phyloP scores from a whole-genome alignment of 2,888 invertebrate genomes.

The Pogonocherus hispidulus region DNA sequence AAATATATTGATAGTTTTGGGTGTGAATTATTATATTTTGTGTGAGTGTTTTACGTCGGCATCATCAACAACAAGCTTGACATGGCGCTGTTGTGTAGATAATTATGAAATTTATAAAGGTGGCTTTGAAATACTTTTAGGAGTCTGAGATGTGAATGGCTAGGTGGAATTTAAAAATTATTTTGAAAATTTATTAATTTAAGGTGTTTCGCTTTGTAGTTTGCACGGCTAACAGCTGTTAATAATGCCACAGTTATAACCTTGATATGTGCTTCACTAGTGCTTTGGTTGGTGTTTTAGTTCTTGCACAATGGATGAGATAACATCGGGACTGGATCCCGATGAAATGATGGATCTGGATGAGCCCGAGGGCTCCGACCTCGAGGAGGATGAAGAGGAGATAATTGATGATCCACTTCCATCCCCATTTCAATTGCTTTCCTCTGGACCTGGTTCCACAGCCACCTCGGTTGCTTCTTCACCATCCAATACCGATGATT shows the following conservation, averaged over 20 bases:
- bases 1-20: conserved; percentile 16
- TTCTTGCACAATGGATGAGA: conserved; percentile 64
- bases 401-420: conserved; percentile 71
- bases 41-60: conserved; percentile 43
- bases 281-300: conserved; percentile 41
- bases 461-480: conserved; percentile 77
- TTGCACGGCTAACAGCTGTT: neutral
- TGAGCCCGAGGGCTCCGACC: conserved; percentile 81
- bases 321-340: conserved; percentile 65
- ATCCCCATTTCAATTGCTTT: conserved; percentile 67
- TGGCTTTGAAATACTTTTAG: conserved; percentile 8
- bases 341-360: conserved; percentile 78
- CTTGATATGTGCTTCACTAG: conserved; percentile 36
- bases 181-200: neutral
- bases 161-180: neutral
- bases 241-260: conserved; percentile 34
- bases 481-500: conserved; percentile 72
- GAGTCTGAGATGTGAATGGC: neutral
- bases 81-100: conserved; percentile 56
- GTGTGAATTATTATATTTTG: conserved; percentile 31
- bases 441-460: conserved; percentile 75
- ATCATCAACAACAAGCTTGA: conserved; percentile 50
- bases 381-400: conserved; percentile 80
- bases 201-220: neutral
- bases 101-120: conserved; percentile 37